A percentile compares a stretch with the other conserved stretches of the same genome.
Conservation (phyloP, 1,140 invertebrate genomes). For the Trichomalopsis sarcophagae region DNA sequence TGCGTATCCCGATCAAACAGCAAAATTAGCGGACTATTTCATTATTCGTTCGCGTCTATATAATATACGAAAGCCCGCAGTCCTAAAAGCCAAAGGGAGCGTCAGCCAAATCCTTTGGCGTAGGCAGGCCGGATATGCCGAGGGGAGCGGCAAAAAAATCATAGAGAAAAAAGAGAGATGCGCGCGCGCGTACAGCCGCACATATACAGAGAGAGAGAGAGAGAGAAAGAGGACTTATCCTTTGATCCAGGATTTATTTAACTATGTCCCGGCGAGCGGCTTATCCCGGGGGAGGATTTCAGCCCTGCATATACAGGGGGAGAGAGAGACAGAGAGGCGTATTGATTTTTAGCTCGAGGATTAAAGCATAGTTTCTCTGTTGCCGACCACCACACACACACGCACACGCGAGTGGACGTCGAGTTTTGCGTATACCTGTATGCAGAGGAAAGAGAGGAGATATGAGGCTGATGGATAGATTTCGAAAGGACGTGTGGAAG, state of each 20-base stretch:
- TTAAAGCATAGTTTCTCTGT: slow-evolving; percentile 62
- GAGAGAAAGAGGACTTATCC: slow-evolving; percentile 66
- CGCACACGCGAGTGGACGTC: background rate
- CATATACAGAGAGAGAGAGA: background rate
- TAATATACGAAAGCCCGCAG: background rate
- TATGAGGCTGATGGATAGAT: background rate
- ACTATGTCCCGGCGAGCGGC: slow-evolving; percentile 72
- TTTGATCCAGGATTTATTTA: slow-evolving; percentile 76
- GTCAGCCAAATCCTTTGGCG: slow-evolving; percentile 20
- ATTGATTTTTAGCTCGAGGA: slow-evolving; percentile 75
- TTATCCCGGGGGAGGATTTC: slow-evolving; percentile 75
- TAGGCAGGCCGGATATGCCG: background rate
- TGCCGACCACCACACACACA: background rate
- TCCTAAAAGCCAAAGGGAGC: slow-evolving; percentile 3
- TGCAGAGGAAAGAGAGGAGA: background rate
- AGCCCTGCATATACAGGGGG: slow-evolving; percentile 53
- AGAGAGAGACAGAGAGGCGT: slow-evolving; percentile 66
- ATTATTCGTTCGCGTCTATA: background rate
- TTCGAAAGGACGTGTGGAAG: background rate
- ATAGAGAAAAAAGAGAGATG: slow-evolving; percentile 44
- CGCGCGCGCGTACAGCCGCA: no score
- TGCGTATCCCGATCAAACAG: slow-evolving; percentile 14
- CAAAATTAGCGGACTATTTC: slow-evolving; percentile 19
- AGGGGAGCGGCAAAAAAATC: slow-evolving; percentile 54
- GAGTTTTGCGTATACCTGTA: background rate